These are phyloP conservation scores for Egretta garzetta DNA, from an alignment of 2,113 vertebrate genomes.

Conservation along the genomic window DNA sequence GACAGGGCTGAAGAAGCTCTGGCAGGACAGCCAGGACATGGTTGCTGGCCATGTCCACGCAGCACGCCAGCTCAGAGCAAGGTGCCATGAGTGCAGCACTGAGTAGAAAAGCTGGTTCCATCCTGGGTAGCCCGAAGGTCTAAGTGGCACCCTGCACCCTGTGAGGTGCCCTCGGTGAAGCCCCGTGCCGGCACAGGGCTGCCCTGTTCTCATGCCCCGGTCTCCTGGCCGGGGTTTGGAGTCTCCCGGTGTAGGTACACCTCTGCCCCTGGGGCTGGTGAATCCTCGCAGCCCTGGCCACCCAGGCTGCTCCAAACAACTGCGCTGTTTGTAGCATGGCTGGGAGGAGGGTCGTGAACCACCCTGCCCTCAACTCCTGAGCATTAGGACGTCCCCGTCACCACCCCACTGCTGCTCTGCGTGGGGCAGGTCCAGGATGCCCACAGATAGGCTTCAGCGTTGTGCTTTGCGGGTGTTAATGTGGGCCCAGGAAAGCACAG, in stretches of 20 bases:
- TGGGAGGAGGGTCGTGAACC: not conserved
- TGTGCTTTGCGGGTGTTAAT: not conserved
- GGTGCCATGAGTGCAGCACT: rapidly evolving
- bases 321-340: too few species aligned
- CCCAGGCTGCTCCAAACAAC: not conserved
- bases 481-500: not conserved
- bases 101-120: not conserved
- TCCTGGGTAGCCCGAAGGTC: not conserved
- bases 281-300: not conserved
- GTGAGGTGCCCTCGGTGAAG: rapidly evolving
- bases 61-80: not conserved
- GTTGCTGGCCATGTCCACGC: not conserved
- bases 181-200: rapidly evolving
- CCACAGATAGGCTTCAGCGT: not conserved
- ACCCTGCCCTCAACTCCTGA: not conserved
- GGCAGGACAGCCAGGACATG: not conserved
- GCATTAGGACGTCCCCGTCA: rapidly evolving
- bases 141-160: not conserved
- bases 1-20: not conserved
- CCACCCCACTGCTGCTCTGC: not conserved
- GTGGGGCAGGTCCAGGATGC: rapidly evolving
- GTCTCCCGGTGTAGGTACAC: not conserved
- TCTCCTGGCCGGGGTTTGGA: not conserved
- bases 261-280: not conserved
- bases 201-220: not conserved